Evolutionary conservation across 2,888 invertebrate genomes (phyloP).

Genomic region (Selenia dentaria): DNA sequence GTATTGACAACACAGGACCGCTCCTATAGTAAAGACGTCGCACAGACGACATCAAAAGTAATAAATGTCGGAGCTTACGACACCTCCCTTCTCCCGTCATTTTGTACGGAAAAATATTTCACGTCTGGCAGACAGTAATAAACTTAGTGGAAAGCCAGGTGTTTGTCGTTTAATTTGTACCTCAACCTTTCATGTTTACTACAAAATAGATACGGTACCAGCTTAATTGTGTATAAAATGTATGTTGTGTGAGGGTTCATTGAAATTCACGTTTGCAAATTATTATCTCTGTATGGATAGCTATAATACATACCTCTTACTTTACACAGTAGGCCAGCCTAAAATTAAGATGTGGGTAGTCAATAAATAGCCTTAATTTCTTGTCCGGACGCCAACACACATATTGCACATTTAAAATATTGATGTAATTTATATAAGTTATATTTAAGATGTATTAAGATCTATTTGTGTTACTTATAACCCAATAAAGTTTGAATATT

Average conservation of each 20-base stretch:
- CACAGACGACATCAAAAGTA: conserved; percentile 57
- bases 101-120: conserved; percentile 57
- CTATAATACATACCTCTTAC: no score
- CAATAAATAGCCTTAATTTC: no score
- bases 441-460: no score
- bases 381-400: no score
- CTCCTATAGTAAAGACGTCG: conserved; percentile 39
- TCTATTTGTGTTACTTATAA: no score
- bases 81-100: conserved; percentile 52
- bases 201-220: conserved; percentile 3
- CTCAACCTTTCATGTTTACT: conserved; percentile 18
- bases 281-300: no score
- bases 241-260: neutral
- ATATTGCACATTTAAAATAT: no score
- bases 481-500: no score
- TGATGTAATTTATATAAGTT: no score
- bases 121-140: conserved; percentile 54
- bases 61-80: conserved; percentile 69
- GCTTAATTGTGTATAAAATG: neutral
- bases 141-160: conserved; percentile 59
- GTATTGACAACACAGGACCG: conserved; percentile 8
- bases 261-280: neutral
- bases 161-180: conserved; percentile 50
- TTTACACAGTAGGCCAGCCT: no score
- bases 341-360: no score